Percentiles rank a stretch among this genome's conserved stretches.
Evolutionary conservation across 2,888 invertebrate genomes (phyloP).

Genomic region (Hirtodrosophila alboralis): DNA sequence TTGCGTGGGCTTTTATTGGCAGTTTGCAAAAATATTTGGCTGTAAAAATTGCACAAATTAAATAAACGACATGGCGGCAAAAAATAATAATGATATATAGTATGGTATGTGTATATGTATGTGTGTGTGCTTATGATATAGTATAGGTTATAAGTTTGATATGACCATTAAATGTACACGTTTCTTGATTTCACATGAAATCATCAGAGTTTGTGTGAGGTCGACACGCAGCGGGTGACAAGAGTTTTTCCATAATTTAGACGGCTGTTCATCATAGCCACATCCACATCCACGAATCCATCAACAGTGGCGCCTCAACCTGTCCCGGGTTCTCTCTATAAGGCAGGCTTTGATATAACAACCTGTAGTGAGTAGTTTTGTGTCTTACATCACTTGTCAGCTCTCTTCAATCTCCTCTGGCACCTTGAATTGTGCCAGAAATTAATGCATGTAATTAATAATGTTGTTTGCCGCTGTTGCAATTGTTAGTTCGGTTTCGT

Average conservation of each 20-base stretch:
- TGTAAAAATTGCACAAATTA: slow-evolving; percentile 75
- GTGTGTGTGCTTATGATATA: slow-evolving; percentile 32
- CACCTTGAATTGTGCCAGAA: slow-evolving; percentile 54
- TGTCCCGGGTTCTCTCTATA: slow-evolving; percentile 12
- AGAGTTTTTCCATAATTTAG: slow-evolving; percentile 75
- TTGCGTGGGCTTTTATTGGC: slow-evolving; percentile 79
- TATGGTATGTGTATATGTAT: slow-evolving; percentile 1
- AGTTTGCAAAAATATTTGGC: slow-evolving; percentile 79
- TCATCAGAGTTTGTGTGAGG: slow-evolving; percentile 68
- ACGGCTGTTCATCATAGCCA: slow-evolving; percentile 71
- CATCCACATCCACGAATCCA: slow-evolving; percentile 68
- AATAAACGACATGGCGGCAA: slow-evolving; percentile 75
- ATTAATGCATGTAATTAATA: slow-evolving; percentile 80
- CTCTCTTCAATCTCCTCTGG: slow-evolving; percentile 4
- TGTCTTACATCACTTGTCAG: slow-evolving; percentile 73
- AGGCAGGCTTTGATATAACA: slow-evolving; percentile 18
- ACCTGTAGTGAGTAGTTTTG: not conserved
- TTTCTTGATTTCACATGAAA: slow-evolving; percentile 57
- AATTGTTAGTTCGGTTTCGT: slow-evolving; percentile 58
- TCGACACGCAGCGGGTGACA: slow-evolving; percentile 82
- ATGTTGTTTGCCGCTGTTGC: slow-evolving; percentile 50
- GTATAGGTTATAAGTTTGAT: slow-evolving; percentile 14
- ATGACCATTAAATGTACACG: slow-evolving; percentile 31
- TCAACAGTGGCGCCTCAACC: slow-evolving; percentile 81
- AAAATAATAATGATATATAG: slow-evolving; percentile 13